Evolutionary conservation across 2,888 invertebrate genomes (phyloP).

Genomic region (Cordylochernes scorpioides): DNA sequence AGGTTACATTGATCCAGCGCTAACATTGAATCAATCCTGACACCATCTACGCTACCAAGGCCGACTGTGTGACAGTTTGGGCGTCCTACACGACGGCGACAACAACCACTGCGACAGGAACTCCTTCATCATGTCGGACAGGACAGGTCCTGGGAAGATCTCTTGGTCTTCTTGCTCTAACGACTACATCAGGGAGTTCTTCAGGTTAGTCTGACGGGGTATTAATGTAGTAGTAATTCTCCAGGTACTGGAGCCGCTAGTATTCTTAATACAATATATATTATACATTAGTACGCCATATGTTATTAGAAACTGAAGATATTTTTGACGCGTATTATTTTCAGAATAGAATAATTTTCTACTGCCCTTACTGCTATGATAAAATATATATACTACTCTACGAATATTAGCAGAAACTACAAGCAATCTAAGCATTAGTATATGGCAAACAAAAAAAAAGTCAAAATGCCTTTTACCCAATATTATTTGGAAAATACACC

Average conservation of each 20-base stretch:
- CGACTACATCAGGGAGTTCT: slow-evolving; percentile 18
- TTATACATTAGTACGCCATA: neutral
- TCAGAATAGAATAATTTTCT: too few species aligned
- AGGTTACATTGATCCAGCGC: too few species aligned
- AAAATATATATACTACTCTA: too few species aligned
- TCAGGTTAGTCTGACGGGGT: slow-evolving; percentile 15
- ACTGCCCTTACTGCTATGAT: too few species aligned
- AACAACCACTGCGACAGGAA: slow-evolving; percentile 18
- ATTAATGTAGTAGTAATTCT: slow-evolving; percentile 17
- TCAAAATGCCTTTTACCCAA: too few species aligned
- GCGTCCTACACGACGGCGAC: slow-evolving; percentile 22
- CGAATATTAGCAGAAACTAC: too few species aligned
- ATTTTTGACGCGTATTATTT: neutral
- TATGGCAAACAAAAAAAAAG: too few species aligned
- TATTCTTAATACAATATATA: neutral
- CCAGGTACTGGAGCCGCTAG: slow-evolving; percentile 19
- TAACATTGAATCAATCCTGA: too few species aligned
- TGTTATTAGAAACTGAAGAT: neutral
- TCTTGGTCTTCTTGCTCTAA: slow-evolving; percentile 22
- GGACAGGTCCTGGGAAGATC: slow-evolving; percentile 20
- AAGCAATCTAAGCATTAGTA: too few species aligned
- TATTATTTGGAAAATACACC: too few species aligned
- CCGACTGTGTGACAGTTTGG: slow-evolving; percentile 16
- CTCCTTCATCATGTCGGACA: slow-evolving; percentile 19
- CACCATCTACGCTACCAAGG: too few species aligned